Conservation (phyloP, 2,113 vertebrate genomes). For the Hoplias malabaricus region DNA sequence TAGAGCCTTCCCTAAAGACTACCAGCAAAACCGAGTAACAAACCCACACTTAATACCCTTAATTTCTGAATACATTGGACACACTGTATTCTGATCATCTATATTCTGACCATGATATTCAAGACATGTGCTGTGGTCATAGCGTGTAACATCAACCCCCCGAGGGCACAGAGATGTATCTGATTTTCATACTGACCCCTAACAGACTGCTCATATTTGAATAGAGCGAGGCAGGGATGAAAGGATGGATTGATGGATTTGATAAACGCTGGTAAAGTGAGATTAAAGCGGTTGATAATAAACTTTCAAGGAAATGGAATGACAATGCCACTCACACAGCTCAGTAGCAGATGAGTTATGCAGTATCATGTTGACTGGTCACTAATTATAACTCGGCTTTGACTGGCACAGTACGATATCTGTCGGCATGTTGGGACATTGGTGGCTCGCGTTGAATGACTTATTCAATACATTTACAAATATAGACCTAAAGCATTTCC, state of each 20-base stretch:
- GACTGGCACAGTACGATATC: too few species aligned
- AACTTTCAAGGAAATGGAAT: conserved; percentile 51
- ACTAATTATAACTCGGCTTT: background rate
- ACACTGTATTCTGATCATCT: too few species aligned
- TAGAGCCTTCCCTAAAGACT: too few species aligned
- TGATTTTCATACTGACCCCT: conserved; percentile 36
- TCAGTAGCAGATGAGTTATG: background rate
- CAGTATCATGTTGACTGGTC: background rate
- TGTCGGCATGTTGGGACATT: too few species aligned
- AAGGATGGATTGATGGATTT: conserved; percentile 41
- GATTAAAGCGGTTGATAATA: conserved; percentile 42
- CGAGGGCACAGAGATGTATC: background rate
- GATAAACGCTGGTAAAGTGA: conserved; percentile 17
- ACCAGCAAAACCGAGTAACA: too few species aligned
- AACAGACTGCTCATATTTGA: conserved; percentile 30
- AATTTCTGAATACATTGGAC: too few species aligned
- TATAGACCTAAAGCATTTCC: too few species aligned
- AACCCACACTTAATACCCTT: too few species aligned
- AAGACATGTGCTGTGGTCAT: background rate
- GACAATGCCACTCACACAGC: conserved; percentile 10
- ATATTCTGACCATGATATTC: too few species aligned
- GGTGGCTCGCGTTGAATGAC: too few species aligned
- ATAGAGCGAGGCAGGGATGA: conserved; percentile 46
- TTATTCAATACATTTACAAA: too few species aligned
- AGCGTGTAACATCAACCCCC: background rate